Percentiles rank a stretch among this genome's conserved stretches.
These are phyloP conservation scores for Orchestia grillus DNA, from an alignment of 1,140 invertebrate species.

Conservation along the genomic window DNA sequence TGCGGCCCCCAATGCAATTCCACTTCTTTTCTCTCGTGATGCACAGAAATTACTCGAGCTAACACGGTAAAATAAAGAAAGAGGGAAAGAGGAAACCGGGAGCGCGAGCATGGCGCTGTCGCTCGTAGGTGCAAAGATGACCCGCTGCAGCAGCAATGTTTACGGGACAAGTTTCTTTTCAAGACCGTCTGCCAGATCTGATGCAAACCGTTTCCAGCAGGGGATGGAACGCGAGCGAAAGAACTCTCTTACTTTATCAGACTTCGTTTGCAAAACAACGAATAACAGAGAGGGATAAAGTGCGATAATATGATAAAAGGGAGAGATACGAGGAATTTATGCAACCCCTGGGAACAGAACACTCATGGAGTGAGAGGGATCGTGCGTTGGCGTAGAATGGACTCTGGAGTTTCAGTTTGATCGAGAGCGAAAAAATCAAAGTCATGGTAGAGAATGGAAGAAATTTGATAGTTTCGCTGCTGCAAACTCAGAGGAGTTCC, in stretches of 20 bases:
- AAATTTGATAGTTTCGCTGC: background rate
- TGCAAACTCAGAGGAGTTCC: background rate
- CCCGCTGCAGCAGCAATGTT: background rate
- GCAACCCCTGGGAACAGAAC: background rate
- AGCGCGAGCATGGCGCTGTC: background rate
- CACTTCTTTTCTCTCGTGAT: conserved; percentile 52
- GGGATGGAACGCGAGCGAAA: background rate
- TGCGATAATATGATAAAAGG: conserved; percentile 50
- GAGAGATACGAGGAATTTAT: conserved; percentile 47
- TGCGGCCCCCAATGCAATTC: conserved; percentile 56
- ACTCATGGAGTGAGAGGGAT: conserved; percentile 27
- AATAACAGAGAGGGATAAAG: conserved; percentile 49
- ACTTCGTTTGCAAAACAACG: conserved; percentile 25
- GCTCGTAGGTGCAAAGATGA: background rate
- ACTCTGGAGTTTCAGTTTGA: background rate
- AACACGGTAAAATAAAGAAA: conserved; percentile 54
- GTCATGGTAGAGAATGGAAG: background rate
- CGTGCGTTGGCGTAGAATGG: background rate
- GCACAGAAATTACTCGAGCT: conserved; percentile 55
- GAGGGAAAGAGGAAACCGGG: background rate
- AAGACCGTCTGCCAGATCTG: background rate
- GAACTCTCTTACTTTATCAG: background rate
- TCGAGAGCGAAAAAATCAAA: background rate
- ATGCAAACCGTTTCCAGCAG: background rate
- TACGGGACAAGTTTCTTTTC: conserved; percentile 15